These are phyloP conservation scores for Acrobasis suavella DNA, from an alignment of 2,888 invertebrate genomes.

Conservation along the genomic window DNA sequence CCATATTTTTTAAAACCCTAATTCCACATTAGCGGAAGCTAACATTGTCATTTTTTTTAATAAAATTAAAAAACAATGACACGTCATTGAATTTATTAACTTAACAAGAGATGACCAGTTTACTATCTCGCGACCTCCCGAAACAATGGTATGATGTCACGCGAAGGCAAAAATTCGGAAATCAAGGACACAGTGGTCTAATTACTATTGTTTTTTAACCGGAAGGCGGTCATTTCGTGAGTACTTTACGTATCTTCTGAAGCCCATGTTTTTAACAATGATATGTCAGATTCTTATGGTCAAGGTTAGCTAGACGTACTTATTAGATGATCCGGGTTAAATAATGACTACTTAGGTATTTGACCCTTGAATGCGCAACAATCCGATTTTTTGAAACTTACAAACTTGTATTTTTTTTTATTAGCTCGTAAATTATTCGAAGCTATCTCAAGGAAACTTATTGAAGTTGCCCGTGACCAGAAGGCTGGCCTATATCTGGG, in stretches of 20 bases:
- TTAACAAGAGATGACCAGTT: conserved; percentile 14
- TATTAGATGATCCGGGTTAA: no score
- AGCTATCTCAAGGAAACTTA: no score
- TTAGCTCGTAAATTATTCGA: no score
- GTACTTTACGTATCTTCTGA: conserved; percentile 14
- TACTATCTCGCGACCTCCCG: conserved; percentile 34
- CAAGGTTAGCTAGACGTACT: not conserved
- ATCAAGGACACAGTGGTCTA: conserved; percentile 36
- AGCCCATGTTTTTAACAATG: conserved; percentile 7
- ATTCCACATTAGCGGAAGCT: not conserved
- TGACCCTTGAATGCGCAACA: no score
- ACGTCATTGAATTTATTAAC: conserved; percentile 16
- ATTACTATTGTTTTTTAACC: conserved; percentile 37
- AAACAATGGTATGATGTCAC: conserved; percentile 42
- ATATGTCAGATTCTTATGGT: conserved; percentile 11
- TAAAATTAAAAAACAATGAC: conserved; percentile 1
- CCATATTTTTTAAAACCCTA: no score
- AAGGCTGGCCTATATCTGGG: no score
- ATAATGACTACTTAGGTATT: no score
- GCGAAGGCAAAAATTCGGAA: conserved; percentile 31
- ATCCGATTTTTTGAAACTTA: no score
- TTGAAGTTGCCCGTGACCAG: no score
- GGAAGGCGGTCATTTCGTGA: conserved; percentile 37
- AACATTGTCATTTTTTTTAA: not conserved
- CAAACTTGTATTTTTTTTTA: no score